These are phyloP conservation scores for Hipparchia semele DNA, from an alignment of 2,888 invertebrate genomes.

Conservation along the genomic window DNA sequence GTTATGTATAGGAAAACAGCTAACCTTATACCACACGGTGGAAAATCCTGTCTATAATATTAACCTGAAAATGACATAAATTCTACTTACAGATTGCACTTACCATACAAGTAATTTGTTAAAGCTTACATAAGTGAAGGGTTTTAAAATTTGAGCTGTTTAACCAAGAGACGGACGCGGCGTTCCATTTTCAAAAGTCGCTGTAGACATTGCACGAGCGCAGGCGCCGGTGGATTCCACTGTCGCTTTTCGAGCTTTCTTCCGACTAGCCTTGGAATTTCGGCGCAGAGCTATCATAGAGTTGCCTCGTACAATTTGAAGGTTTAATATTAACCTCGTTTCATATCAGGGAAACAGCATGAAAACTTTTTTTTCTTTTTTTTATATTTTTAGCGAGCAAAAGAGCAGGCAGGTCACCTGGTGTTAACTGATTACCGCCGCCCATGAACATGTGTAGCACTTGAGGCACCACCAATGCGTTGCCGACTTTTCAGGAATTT, in stretches of 20 bases:
- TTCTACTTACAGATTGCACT: not conserved
- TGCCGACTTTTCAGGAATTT: too few relatives aligned
- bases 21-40: too few relatives aligned
- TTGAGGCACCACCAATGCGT: too few relatives aligned
- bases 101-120: not conserved
- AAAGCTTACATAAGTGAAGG: not conserved
- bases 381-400: too few relatives aligned
- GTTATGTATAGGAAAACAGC: too few relatives aligned
- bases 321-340: too few relatives aligned
- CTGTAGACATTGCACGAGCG: conserved; percentile 64
- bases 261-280: conserved; percentile 76
- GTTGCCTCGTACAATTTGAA: conserved; percentile 29
- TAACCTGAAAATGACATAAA: not conserved
- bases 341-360: not conserved
- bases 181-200: conserved; percentile 45
- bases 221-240: conserved; percentile 75
- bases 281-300: conserved; percentile 58
- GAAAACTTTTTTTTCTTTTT: too few relatives aligned
- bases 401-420: too few relatives aligned
- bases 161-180: conserved; percentile 8
- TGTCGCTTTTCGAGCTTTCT: conserved; percentile 81
- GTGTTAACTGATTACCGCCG: too few relatives aligned
- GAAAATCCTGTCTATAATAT: not conserved
- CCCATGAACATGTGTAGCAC: too few relatives aligned
- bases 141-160: not conserved